Evolutionary conservation across 2,797 vertebrate genomes (phyloP).

Genomic region (Vultur gryphus): DNA sequence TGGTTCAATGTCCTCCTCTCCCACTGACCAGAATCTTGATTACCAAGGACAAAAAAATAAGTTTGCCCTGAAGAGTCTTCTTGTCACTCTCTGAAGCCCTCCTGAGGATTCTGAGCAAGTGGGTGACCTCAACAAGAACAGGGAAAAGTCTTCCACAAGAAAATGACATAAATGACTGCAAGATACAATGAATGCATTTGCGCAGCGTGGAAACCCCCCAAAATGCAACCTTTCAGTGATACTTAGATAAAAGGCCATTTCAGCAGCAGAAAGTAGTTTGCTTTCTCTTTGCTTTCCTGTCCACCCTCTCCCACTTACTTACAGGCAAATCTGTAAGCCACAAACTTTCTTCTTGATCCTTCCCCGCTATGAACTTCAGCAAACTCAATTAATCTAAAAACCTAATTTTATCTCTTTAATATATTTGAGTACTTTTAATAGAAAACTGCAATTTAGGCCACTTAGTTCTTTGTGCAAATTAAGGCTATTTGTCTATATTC

Average conservation of each 20-base stretch:
- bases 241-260: neutral
- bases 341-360: neutral
- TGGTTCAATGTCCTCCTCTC: neutral
- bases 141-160: neutral
- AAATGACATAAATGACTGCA: neutral
- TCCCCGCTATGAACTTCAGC: neutral
- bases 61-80: neutral
- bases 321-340: neutral
- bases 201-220: neutral
- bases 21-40: neutral
- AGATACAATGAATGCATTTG: neutral
- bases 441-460: conserved; percentile 45
- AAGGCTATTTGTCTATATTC: conserved; percentile 7
- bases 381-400: conserved; percentile 9
- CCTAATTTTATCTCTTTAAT: neutral
- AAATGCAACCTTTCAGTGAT: neutral
- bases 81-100: neutral
- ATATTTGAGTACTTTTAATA: conserved; percentile 48
- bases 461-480: neutral
- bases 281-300: neutral
- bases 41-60: neutral
- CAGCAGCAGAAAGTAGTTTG: neutral
- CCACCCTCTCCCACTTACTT: neutral
- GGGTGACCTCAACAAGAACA: neutral
- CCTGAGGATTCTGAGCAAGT: neutral